Evolutionary conservation across 1,140 invertebrate species (phyloP), one percentile per base, ranked within the genome.

Genomic region (Luehdorfia chinensis): DNA sequence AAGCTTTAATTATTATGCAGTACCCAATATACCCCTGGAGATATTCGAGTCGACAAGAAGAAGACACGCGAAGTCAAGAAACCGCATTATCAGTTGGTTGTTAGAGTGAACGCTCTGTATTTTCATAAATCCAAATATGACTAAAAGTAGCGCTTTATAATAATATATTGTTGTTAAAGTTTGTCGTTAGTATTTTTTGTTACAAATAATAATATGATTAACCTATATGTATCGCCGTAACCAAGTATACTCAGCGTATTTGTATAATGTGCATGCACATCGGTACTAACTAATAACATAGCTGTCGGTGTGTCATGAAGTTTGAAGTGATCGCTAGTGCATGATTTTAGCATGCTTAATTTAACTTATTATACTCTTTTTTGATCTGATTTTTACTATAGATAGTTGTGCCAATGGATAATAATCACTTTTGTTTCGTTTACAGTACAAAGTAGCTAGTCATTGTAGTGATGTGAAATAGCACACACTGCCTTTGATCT

Each of bases 1-100:
- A 62, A 67, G 65, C 65, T 79, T 80, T 80, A 76, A 80, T 86
- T 83, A 79, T 84, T 79, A 79, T 73, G 60, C 83, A 88, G 87
- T 88, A 87, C 87, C 84, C 79, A 88, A 88, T 88, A 88, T 88
- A 64, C 87, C 87, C 56, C 83, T 88, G 87, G 87, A 87, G 80
- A 75, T 87, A 79, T 79, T 87, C 80, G 84, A 88, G 84, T 87
- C 87, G 39, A 83, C 84, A 70, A 69, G 84, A 71, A 84, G 84
- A 68, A 81, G 80, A 72, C 84, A 88, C 62, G 81, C 73, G 59
- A 88, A 88, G 66, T 87, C 87, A 79, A 87, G 87, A 75, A 83
- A 87, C 67, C 81, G 81, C 74, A 87, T 88, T 55, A 87, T 88
- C 72, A 88, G 87, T 86, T 87, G 87, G 87, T 87, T 88, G 53